These are phyloP conservation scores for Seriola aureovittata DNA, from an alignment of 2,113 vertebrate species.

Conservation along the genomic window DNA sequence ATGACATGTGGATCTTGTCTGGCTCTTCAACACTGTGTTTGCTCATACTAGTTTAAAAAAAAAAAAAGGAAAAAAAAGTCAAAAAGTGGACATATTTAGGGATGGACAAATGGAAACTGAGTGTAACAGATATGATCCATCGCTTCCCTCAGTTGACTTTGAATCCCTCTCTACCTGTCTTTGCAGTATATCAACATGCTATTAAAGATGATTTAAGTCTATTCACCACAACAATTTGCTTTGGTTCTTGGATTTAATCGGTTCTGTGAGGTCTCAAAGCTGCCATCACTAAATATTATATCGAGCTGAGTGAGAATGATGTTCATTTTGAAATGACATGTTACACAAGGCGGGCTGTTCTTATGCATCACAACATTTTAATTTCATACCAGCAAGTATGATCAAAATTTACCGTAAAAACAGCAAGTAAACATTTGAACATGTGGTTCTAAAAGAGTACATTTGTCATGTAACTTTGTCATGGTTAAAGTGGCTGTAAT, in stretches of 20 bases:
- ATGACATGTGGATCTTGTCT: slow-evolving; percentile 57
- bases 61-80: background rate
- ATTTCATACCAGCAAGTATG: background rate
- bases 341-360: background rate
- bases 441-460: too few species aligned
- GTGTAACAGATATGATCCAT: slow-evolving; percentile 57
- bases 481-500: too few species aligned
- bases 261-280: background rate
- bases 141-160: slow-evolving; percentile 70
- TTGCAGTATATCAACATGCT: slow-evolving; percentile 82
- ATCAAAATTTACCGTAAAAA: too few species aligned
- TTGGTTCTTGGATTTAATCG: slow-evolving; percentile 41
- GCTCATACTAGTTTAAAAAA: slow-evolving; percentile 49
- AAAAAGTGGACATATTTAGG: slow-evolving; percentile 39
- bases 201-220: slow-evolving; percentile 84
- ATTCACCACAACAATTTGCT: slow-evolving; percentile 52
- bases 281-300: background rate
- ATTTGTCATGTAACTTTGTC: too few species aligned
- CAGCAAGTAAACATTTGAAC: too few species aligned
- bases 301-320: background rate
- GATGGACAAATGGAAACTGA: slow-evolving; percentile 56
- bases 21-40: slow-evolving; percentile 73
- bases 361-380: background rate
- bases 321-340: too few species aligned
- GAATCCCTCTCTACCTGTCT: slow-evolving; percentile 76